These are phyloP conservation scores for Anser cygnoides DNA, from an alignment of 2,113 vertebrate species.

Conservation along the genomic window DNA sequence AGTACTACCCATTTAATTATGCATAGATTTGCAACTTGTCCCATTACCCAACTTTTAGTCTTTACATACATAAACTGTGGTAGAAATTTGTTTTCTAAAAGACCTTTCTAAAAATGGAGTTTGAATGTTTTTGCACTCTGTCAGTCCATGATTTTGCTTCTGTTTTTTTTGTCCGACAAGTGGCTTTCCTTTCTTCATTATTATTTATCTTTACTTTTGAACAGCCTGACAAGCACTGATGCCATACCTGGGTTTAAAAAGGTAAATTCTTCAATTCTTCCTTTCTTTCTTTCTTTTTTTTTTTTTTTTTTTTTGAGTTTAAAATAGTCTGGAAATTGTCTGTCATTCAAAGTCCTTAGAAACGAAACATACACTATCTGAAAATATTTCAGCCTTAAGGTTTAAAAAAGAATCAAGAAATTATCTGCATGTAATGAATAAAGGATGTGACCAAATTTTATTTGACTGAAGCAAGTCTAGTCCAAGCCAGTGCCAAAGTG, in stretches of 20 bases:
- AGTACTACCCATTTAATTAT: neutral
- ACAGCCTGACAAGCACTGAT: neutral
- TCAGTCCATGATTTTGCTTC: neutral
- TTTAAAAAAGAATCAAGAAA: neutral
- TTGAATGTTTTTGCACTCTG: neutral
- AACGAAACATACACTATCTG: neutral
- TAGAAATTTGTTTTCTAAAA: neutral
- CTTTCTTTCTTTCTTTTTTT: neutral
- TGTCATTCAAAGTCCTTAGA: neutral
- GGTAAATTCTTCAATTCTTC: neutral
- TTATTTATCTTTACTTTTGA: neutral
- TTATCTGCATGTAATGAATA: neutral
- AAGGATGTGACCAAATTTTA: neutral
- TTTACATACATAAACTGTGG: neutral
- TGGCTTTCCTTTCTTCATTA: neutral
- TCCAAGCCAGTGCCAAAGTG: neutral
- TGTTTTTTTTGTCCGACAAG: neutral
- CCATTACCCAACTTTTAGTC: neutral
- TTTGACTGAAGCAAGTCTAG: neutral
- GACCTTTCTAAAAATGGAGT: neutral
- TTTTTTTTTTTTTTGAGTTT: neutral
- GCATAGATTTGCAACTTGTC: neutral
- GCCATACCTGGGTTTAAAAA: neutral
- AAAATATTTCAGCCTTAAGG: neutral
- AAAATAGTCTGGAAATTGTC: neutral